Base-by-base conservation (phyloP, 2,888 invertebrate species). In the Sisyra terminalis region DNA sequence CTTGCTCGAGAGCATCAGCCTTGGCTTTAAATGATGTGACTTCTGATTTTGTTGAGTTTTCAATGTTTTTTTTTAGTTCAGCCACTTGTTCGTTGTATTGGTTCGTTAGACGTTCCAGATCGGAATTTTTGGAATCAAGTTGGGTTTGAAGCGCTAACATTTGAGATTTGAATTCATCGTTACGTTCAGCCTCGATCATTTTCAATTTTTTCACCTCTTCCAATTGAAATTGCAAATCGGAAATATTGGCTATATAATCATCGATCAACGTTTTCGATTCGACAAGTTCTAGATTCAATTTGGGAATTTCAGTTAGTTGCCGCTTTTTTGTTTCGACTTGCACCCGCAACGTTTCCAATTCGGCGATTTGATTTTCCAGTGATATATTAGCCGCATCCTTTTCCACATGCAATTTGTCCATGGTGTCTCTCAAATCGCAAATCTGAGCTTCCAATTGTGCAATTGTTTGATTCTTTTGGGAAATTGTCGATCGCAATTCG, bases 191-290 rank as follows among this genome's bases (percentile, higher is more conserved):
- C 6, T 16, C 32, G 11, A 40, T 46, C 39, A 47, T 29, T 18
- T 44, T 46, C 39, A 47, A 31, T 18, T 44, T 43, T 5, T 39
- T 38, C n/a, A 47, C 10, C 35, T 49, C 46, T 29, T 49, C 39
- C n/a, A 47, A 43, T 4, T 24, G 24, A 24, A 35, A 32, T 31
- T 44, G 40, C 29, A 47, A 43, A 16, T 46, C 44, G 29, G 40
- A 29, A 4, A 38, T 42, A 3, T 45, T 15, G 16, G 30, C 43
- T 24, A 38, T 42, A 14, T 40, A 39, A 11, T 41, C 44, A 15
- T 45, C 45, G 29, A 46, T 45, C 7, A 45, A n/a, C 13, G 40
- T 43, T 36, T 44, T 24, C 8, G 24, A 5, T 24, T 24, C 24
- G 24, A 24, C 24, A 5, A 47, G 18, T 29, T 48, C 47, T 10